Conservation (phyloP, 2,888 invertebrate species). For the Gibbula magus region DNA sequence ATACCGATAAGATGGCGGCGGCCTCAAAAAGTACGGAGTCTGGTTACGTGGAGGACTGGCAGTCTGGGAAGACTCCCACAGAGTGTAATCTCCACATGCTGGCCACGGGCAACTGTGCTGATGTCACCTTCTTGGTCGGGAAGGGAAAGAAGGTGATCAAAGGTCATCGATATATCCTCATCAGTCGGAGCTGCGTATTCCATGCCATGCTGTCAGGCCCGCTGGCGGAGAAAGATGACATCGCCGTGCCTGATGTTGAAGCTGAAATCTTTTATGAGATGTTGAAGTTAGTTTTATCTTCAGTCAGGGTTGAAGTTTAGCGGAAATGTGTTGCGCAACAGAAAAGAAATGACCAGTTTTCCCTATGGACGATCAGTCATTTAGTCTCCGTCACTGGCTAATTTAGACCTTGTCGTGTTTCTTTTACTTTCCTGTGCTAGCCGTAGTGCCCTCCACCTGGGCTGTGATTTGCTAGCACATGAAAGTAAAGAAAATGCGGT, state of each 20-base stretch:
- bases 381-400: too few species aligned
- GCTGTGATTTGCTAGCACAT: too few species aligned
- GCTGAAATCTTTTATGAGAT: constrained; percentile 40
- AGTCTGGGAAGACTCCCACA: not conserved
- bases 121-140: constrained; percentile 43
- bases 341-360: too few species aligned
- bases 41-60: not conserved
- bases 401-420: too few species aligned
- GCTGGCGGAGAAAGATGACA: constrained; percentile 60
- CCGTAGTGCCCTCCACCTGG: too few species aligned
- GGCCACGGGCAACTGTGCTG: constrained; percentile 23
- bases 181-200: constrained; percentile 81
- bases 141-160: constrained; percentile 1
- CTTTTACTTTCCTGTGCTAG: too few species aligned
- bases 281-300: constrained; percentile 29
- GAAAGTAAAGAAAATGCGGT: too few species aligned
- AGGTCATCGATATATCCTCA: constrained; percentile 73
- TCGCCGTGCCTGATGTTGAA: constrained; percentile 38
- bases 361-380: too few species aligned
- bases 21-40: not conserved
- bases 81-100: not conserved
- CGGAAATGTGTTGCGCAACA: too few species aligned
- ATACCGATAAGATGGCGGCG: not conserved
- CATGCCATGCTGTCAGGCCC: constrained; percentile 79
- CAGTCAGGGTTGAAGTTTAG: too few species aligned